Evolutionary conservation across 2,797 vertebrate species (phyloP).

Genomic region (Squalus acanthias): DNA sequence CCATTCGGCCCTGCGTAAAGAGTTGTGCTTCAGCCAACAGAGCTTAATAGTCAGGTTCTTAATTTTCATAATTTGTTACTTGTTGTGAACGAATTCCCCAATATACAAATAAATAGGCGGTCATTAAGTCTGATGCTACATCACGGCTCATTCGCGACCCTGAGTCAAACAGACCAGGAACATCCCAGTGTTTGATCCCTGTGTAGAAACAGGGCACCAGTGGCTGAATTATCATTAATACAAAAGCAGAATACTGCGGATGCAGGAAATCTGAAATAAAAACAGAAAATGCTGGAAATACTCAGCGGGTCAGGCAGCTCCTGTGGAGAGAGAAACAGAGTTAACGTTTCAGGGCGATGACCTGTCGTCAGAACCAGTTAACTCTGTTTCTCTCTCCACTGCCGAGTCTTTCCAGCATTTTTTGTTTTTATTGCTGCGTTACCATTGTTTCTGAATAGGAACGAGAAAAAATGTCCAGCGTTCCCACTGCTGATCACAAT

Average conservation of each 20-base stretch:
- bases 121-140: neutral
- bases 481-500: neutral
- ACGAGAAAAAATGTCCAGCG: neutral
- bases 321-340: no score
- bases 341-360: no score
- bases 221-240: neutral
- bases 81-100: neutral
- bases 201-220: neutral
- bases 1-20: neutral
- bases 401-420: no score
- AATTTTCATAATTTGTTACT: conserved; percentile 1
- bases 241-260: no score
- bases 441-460: neutral
- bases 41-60: neutral
- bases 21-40: neutral
- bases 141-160: neutral
- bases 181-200: neutral
- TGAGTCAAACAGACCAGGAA: neutral
- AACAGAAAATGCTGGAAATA: no score
- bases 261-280: no score
- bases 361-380: no score
- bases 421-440: no score
- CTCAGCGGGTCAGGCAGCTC: no score
- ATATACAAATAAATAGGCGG: neutral
- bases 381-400: no score